Percentiles rank a stretch among this genome's conserved stretches.
Evolutionary conservation across 2,888 invertebrate genomes (phyloP).

Genomic region (Halocaridina rubra): DNA sequence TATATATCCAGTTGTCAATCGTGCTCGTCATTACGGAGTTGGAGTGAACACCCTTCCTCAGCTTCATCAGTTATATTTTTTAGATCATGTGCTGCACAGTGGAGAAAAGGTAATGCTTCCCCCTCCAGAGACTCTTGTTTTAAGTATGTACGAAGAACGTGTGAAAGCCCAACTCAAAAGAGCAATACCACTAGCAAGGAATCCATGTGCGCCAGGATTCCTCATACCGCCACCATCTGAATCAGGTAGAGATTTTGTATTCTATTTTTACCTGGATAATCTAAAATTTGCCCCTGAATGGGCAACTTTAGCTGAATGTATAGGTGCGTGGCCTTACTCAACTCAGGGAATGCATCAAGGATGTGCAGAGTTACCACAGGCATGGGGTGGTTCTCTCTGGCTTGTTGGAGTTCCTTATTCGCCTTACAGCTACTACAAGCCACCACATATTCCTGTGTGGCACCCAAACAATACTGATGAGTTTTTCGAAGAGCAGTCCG

Average conservation of each 20-base stretch:
- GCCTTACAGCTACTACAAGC: slow-evolving; percentile 22
- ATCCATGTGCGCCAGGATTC: slow-evolving; percentile 56
- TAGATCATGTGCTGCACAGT: slow-evolving; percentile 32
- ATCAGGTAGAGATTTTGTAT: slow-evolving; percentile 27
- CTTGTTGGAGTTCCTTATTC: slow-evolving; percentile 51
- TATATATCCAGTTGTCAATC: slow-evolving; percentile 43
- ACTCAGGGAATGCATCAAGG: slow-evolving; percentile 43
- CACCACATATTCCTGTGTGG: slow-evolving; percentile 15
- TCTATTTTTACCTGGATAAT: slow-evolving; percentile 41
- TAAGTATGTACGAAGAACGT: slow-evolving; percentile 1
- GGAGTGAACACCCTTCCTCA: slow-evolving; percentile 52
- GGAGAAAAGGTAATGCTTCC: slow-evolving; percentile 29
- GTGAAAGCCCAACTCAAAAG: slow-evolving; percentile 3
- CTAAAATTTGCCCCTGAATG: slow-evolving; percentile 37
- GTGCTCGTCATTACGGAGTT: slow-evolving; percentile 50
- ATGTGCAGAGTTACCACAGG: slow-evolving; percentile 20
- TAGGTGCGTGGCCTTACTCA: slow-evolving; percentile 57
- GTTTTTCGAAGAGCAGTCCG: not conserved
- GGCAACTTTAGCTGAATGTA: slow-evolving; percentile 54
- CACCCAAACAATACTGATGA: not conserved
- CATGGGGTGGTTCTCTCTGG: slow-evolving; percentile 39
- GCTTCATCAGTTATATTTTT: slow-evolving; percentile 49
- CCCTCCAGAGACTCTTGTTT: slow-evolving; percentile 15
- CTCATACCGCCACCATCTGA: not conserved
- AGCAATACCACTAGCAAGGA: slow-evolving; percentile 17